Percentiles rank a stretch among this genome's conserved stretches.
Conservation (phyloP, 2,113 vertebrate species). For the Perca fluviatilis region DNA sequence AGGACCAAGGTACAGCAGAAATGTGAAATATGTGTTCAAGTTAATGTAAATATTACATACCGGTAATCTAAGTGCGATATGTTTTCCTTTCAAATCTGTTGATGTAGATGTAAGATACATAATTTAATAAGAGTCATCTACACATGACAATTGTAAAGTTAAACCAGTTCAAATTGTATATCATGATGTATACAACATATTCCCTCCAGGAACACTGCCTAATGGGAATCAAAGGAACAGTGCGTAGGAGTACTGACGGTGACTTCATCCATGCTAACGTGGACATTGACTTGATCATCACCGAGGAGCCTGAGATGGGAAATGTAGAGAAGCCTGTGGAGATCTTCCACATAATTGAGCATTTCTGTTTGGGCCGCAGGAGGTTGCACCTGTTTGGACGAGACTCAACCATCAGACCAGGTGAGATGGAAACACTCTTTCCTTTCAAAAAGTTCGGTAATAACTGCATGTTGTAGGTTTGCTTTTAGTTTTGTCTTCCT, state of each 20-base stretch:
- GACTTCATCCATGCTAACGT: conserved; percentile 99
- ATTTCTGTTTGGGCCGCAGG: conserved; percentile 95
- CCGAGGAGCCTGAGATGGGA: conserved; percentile 97
- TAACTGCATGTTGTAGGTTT: background rate
- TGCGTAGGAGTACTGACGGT: conserved; percentile 94
- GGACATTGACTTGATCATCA: conserved; percentile 98
- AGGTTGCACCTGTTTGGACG: conserved; percentile 96
- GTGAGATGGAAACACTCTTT: conserved; percentile 67
- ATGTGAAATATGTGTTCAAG: background rate
- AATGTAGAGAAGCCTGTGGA: conserved; percentile 99
- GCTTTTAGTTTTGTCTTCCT: background rate
- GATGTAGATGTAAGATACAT: background rate
- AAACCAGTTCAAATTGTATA: background rate
- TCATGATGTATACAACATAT: background rate
- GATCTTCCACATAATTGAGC: conserved; percentile 99
- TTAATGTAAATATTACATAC: background rate
- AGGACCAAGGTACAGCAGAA: conserved; percentile 91
- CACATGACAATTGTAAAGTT: background rate
- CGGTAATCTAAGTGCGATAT: background rate
- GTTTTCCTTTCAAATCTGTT: background rate
- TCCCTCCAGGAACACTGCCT: conserved; percentile 93
- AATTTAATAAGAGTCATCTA: background rate
- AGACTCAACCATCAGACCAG: conserved; percentile 97
- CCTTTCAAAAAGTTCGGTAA: background rate
- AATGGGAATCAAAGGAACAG: conserved; percentile 98